Conservation (phyloP, 2,113 vertebrate genomes). For the Pampusana beccarii region DNA sequence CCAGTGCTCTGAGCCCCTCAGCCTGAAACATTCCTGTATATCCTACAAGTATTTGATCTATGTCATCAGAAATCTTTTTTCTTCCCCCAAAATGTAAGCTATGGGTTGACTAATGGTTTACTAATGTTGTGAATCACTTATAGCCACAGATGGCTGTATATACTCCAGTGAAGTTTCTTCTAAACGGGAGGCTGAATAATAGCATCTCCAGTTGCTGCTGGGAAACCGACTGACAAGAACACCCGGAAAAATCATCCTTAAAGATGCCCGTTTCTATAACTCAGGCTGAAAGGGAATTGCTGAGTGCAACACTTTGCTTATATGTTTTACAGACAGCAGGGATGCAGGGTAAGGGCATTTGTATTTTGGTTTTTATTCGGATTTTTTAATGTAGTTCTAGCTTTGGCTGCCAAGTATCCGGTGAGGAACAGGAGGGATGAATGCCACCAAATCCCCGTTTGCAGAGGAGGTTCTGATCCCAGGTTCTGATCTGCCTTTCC, state of each 20-base stretch:
- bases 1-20: not conserved
- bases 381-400: not conserved
- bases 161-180: not conserved
- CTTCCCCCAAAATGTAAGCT: not conserved
- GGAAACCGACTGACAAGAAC: not conserved
- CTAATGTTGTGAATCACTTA: slow-evolving; percentile 23
- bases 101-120: not conserved
- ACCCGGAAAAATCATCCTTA: not conserved
- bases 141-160: not conserved
- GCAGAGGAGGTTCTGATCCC: not conserved
- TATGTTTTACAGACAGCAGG: not conserved
- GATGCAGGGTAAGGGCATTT: not conserved
- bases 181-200: slow-evolving; percentile 17
- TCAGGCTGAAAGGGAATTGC: not conserved
- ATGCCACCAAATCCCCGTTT: not conserved
- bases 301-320: not conserved
- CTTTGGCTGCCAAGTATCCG: not conserved
- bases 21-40: not conserved
- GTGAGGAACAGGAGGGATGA: not conserved
- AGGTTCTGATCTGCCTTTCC: not conserved
- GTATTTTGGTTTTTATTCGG: no score
- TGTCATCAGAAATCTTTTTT: not conserved
- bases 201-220: not conserved
- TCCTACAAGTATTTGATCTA: not conserved
- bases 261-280: not conserved